phyloP scores from a whole-genome alignment of 1,140 invertebrate species.

The Drosophila navojoa region DNA sequence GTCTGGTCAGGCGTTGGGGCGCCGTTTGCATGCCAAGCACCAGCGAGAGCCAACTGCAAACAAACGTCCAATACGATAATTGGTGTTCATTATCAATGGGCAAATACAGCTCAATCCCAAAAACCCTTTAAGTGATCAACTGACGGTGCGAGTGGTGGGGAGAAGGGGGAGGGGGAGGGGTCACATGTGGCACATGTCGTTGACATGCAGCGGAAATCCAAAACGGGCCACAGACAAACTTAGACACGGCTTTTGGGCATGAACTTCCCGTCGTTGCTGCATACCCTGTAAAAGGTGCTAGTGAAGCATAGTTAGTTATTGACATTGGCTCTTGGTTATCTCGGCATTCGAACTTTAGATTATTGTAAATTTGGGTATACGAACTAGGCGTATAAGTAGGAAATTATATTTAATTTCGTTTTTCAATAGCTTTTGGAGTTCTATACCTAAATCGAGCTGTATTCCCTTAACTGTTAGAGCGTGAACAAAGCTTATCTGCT shows the following conservation, averaged over 20 bases:
- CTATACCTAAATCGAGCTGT: too few species aligned
- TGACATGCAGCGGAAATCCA: slow-evolving; percentile 64
- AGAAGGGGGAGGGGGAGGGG: neutral
- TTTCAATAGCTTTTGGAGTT: too few species aligned
- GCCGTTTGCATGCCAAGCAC: slow-evolving; percentile 45
- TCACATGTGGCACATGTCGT: slow-evolving; percentile 34
- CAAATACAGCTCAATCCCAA: slow-evolving; percentile 74
- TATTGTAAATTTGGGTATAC: too few species aligned
- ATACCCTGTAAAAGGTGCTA: slow-evolving; percentile 24
- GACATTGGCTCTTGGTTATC: too few species aligned
- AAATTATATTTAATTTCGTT: too few species aligned
- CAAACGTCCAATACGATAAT: slow-evolving; percentile 69
- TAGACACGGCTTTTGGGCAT: slow-evolving; percentile 47
- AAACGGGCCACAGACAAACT: slow-evolving; percentile 37
- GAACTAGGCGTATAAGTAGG: too few species aligned
- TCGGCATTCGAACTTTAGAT: too few species aligned
- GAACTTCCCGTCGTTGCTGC: slow-evolving; percentile 61
- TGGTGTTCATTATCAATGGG: slow-evolving; percentile 76
- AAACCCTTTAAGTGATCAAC: slow-evolving; percentile 67
- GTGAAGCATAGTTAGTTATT: too few species aligned
- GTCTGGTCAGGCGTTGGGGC: slow-evolving; percentile 38
- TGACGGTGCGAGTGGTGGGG: neutral
- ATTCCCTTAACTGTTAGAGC: too few species aligned
- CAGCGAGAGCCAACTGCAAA: slow-evolving; percentile 44
- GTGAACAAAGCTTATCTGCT: too few species aligned